Percentiles rank a stretch among this genome's conserved stretches.
phyloP scores from a whole-genome alignment of 2,888 invertebrate genomes.

The Hoplodrina blanda region DNA sequence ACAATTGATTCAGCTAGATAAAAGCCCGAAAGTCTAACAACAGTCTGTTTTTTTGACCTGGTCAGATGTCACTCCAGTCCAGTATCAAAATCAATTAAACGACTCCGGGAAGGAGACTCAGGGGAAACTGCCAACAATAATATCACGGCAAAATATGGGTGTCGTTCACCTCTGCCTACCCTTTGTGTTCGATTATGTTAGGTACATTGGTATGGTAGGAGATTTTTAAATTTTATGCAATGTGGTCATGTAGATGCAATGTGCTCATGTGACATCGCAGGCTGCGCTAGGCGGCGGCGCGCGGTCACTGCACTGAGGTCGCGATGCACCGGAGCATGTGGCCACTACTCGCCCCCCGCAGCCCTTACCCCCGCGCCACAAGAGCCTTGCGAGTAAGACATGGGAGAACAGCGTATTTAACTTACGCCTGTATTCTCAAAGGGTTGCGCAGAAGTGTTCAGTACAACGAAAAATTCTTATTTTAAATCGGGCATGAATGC shows the following conservation, averaged over 20 bases:
- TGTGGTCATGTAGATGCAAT: constrained; percentile 42
- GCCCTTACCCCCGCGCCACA: constrained; percentile 42
- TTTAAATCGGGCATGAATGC: not conserved
- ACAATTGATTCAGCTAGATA: too few species aligned
- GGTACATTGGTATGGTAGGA: not conserved
- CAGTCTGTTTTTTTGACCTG: too few species aligned
- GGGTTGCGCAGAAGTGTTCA: not conserved
- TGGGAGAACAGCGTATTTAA: constrained; percentile 57
- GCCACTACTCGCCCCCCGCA: constrained; percentile 65
- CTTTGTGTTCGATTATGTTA: not conserved
- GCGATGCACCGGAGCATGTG: constrained; percentile 83
- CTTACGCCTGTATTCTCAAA: not conserved
- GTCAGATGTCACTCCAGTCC: not conserved
- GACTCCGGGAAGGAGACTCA: not conserved
- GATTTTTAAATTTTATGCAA: constrained; percentile 9
- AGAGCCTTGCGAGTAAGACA: constrained; percentile 67
- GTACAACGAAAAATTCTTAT: not conserved
- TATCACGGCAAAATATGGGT: not conserved
- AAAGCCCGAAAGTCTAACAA: too few species aligned
- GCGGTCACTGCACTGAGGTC: constrained; percentile 86
- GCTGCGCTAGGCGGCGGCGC: constrained; percentile 64
- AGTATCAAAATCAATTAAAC: not conserved
- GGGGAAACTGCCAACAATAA: not conserved
- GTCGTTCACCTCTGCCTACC: not conserved
- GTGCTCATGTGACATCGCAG: constrained; percentile 71